Conservation (phyloP, 2,113 vertebrate genomes). For the Ploceus nigricollis region DNA sequence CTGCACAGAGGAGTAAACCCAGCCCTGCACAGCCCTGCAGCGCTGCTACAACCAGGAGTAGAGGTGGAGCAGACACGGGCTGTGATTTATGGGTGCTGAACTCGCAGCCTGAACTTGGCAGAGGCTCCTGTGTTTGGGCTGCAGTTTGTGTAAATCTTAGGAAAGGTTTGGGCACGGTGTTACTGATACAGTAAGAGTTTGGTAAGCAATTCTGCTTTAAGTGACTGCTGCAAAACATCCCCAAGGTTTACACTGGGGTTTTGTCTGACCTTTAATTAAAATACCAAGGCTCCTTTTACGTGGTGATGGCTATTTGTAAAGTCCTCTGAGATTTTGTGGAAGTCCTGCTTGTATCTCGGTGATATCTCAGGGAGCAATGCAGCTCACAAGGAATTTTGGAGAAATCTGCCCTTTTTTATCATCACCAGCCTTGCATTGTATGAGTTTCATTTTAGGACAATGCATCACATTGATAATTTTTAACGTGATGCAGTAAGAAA, state of each 20-base stretch:
- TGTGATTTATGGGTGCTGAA: neutral
- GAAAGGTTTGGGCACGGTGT: neutral
- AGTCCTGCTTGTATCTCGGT: neutral
- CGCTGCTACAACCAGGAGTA: fast-evolving
- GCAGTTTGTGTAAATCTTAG: neutral
- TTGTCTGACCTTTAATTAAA: constrained; percentile 67
- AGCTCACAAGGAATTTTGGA: neutral
- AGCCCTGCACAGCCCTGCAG: neutral
- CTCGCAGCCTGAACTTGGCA: neutral
- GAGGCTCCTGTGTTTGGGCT: neutral
- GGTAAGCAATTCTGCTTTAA: constrained; percentile 15
- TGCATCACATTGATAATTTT: neutral
- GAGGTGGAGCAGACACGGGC: neutral
- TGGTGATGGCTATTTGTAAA: neutral
- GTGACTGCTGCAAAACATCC: constrained; percentile 25
- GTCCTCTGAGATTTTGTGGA: neutral
- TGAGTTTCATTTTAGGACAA: neutral
- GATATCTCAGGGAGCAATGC: neutral
- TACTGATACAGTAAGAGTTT: neutral
- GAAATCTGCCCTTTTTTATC: neutral
- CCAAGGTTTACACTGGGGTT: neutral
- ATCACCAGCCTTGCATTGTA: neutral
- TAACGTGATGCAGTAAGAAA: neutral
- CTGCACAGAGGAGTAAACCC: fast-evolving
- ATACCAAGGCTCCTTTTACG: constrained; percentile 17